Conservation (phyloP, 2,113 vertebrate species). For the Laticauda laticaudata region DNA sequence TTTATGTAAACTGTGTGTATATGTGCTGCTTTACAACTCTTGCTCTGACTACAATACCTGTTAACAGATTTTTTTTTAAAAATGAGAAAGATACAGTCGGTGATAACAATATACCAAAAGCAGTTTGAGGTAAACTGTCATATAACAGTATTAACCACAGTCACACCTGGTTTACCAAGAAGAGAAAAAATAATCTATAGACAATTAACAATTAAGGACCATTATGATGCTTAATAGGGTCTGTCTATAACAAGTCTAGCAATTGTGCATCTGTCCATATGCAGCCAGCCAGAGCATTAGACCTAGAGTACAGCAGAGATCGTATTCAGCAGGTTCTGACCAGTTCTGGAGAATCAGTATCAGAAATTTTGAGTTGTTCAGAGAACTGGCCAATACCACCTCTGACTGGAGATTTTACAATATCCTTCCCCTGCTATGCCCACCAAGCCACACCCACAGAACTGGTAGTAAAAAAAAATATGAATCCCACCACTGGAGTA, state of each 20-base stretch:
- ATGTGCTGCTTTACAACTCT: constrained; percentile 38
- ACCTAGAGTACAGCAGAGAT: not conserved
- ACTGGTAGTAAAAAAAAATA: too few relatives aligned
- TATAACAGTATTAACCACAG: constrained; percentile 73
- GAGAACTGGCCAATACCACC: too few relatives aligned
- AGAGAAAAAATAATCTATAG: constrained; percentile 57
- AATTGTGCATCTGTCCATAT: not conserved
- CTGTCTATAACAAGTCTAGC: not conserved
- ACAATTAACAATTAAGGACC: constrained; percentile 52
- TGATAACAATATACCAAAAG: constrained; percentile 68
- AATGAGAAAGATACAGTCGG: constrained; percentile 44
- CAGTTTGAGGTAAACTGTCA: constrained; percentile 83
- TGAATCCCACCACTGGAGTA: too few relatives aligned
- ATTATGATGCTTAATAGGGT: constrained; percentile 43
- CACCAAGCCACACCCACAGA: too few relatives aligned
- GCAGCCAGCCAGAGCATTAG: not conserved
- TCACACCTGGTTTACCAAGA: constrained; percentile 78
- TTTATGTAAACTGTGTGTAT: constrained; percentile 34
- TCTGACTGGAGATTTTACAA: too few relatives aligned
- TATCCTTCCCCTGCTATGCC: too few relatives aligned
- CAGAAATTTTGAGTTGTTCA: too few relatives aligned
- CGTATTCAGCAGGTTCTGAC: too few relatives aligned
- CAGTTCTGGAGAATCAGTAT: too few relatives aligned
- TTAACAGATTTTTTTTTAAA: constrained; percentile 63
- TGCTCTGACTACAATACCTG: constrained; percentile 48